Conservation (phyloP, 2,888 invertebrate genomes). For the Glaucopsyche alexis region DNA sequence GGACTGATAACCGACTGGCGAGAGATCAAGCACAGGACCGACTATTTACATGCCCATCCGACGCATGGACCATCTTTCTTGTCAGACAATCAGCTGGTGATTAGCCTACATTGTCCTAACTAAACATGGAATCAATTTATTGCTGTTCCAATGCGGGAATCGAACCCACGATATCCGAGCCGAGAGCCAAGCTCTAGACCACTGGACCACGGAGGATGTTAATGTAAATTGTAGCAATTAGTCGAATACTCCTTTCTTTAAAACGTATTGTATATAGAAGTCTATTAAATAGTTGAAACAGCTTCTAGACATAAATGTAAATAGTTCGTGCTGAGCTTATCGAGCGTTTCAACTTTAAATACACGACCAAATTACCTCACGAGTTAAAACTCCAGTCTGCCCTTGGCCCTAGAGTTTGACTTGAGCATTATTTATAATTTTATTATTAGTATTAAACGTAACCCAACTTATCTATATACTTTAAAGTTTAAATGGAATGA, state of each 20-base stretch:
- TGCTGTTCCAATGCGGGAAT: too few species aligned
- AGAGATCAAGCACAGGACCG: too few species aligned
- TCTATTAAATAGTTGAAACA: conserved; percentile 6
- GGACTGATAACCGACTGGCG: too few species aligned
- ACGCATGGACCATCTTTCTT: too few species aligned
- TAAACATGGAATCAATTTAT: too few species aligned
- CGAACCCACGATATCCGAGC: too few species aligned
- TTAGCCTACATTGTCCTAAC: too few species aligned
- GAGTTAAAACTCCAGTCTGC: conserved; percentile 19
- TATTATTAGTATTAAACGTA: neutral
- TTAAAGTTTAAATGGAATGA: neutral
- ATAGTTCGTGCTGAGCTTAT: conserved; percentile 24
- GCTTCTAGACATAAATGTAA: conserved; percentile 18
- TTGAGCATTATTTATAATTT: conserved; percentile 1
- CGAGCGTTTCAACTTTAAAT: conserved; percentile 21
- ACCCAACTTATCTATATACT: neutral
- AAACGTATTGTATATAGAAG: neutral
- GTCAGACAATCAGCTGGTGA: too few species aligned
- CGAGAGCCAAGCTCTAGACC: too few species aligned
- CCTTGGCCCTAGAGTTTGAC: conserved; percentile 23
- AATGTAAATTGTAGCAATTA: neutral
- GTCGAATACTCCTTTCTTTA: neutral
- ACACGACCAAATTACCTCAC: conserved; percentile 25
- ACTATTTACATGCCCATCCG: too few species aligned
- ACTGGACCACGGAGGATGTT: too few species aligned